Evolutionary conservation across 2,113 vertebrate species (phyloP).

Genomic region (Entosphenus tridentatus): DNA sequence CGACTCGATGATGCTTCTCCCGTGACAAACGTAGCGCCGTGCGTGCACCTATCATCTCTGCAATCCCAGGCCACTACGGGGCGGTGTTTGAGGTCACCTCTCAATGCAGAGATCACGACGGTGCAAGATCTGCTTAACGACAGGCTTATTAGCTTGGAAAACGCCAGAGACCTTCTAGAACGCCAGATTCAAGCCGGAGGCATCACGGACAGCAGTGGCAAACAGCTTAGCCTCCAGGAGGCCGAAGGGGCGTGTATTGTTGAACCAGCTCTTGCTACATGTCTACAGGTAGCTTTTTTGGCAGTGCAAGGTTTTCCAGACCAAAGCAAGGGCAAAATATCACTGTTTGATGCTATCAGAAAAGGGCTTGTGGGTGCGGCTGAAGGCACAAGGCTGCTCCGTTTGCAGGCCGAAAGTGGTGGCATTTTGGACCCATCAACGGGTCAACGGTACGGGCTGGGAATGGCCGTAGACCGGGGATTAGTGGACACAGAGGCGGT

Average conservation of each 20-base stretch:
- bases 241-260: not conserved
- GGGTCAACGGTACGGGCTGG: not conserved
- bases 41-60: not conserved
- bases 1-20: not conserved
- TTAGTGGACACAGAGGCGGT: not conserved
- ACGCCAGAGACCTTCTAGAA: constrained; percentile 25
- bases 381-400: not conserved
- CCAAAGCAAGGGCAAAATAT: not conserved
- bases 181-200: constrained; percentile 38
- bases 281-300: not conserved
- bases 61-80: not conserved
- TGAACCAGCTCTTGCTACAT: not conserved
- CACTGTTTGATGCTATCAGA: not conserved
- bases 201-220: constrained; percentile 17
- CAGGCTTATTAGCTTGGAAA: constrained; percentile 14
- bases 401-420: not conserved
- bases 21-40: not conserved
- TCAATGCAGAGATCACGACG: constrained; percentile 2
- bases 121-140: not conserved
- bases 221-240: constrained; percentile 1
- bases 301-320: constrained; percentile 2
- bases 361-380: not conserved
- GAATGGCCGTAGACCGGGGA: not conserved
- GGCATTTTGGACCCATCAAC: constrained; percentile 1
- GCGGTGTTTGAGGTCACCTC: not conserved